Conservation (phyloP, 2,888 invertebrate species). For the Epinotia ramella region DNA sequence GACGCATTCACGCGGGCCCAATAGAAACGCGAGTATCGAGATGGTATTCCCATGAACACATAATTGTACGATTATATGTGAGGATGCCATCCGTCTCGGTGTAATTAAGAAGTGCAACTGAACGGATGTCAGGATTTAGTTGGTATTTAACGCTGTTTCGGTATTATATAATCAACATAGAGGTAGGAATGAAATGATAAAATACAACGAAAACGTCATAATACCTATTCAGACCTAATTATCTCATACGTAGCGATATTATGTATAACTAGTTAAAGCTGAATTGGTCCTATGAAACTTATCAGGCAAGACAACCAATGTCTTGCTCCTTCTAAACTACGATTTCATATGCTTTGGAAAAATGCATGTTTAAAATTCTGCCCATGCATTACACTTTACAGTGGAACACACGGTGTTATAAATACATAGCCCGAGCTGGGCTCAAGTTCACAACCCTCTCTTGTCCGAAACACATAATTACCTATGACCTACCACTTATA, state of each 20-base stretch:
- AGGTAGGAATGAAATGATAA: neutral
- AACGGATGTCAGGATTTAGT: constrained; percentile 25
- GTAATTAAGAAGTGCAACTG: constrained; percentile 52
- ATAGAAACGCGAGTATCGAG: constrained; percentile 63
- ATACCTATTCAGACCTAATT: no score
- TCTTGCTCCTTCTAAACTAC: neutral
- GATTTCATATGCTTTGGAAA: neutral
- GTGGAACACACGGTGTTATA: neutral
- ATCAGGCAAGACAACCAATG: neutral
- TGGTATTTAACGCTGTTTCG: constrained; percentile 3
- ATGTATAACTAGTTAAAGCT: neutral
- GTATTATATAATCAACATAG: neutral
- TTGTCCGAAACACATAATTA: constrained; percentile 26
- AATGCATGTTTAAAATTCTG: neutral
- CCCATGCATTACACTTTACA: neutral
- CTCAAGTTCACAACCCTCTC: neutral
- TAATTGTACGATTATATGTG: constrained; percentile 62
- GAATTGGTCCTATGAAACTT: neutral
- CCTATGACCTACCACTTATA: constrained; percentile 22
- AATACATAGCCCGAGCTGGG: neutral
- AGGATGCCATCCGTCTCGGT: constrained; percentile 62
- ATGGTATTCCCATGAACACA: constrained; percentile 52
- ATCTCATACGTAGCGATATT: neutral
- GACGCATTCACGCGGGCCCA: constrained; percentile 64
- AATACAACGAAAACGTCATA: no score